phyloP scores from a whole-genome alignment of 2,113 vertebrate species.

The Aythya baeri region DNA sequence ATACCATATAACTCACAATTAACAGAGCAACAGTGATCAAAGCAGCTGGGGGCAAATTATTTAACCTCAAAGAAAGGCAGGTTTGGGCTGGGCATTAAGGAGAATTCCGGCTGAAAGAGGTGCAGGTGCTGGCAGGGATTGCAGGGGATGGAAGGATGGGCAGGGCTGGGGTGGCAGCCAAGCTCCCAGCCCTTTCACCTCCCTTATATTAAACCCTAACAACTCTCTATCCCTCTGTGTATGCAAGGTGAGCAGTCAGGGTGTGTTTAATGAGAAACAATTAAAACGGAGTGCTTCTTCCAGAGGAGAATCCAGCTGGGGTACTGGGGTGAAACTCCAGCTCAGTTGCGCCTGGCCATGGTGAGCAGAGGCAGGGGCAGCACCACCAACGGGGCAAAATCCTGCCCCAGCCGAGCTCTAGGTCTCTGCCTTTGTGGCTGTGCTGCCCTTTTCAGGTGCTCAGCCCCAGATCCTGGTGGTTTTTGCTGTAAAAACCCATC shows the following conservation, averaged over 20 bases:
- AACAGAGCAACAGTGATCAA: background rate
- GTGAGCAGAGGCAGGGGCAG: background rate
- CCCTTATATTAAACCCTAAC: fast-evolving
- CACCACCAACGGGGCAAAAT: background rate
- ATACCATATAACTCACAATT: background rate
- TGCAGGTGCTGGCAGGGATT: background rate
- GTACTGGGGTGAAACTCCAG: background rate
- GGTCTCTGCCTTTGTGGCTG: fast-evolving
- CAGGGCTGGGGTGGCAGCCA: background rate
- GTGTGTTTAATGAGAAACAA: background rate
- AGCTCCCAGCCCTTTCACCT: background rate
- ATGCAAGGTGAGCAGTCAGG: background rate
- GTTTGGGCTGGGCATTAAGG: background rate
- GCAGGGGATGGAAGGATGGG: background rate
- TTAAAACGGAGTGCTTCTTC: too few species aligned
- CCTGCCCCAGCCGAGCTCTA: background rate
- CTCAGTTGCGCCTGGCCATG: fast-evolving
- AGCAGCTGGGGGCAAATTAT: background rate
- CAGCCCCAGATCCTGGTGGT: background rate
- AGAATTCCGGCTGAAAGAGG: background rate
- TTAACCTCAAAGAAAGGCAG: background rate
- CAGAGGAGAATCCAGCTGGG: background rate
- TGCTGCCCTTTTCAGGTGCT: background rate
- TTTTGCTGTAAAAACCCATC: background rate
- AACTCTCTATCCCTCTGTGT: background rate